These are phyloP conservation scores for Lepidurus apus DNA, from an alignment of 1,140 invertebrate species.

Conservation along the genomic window DNA sequence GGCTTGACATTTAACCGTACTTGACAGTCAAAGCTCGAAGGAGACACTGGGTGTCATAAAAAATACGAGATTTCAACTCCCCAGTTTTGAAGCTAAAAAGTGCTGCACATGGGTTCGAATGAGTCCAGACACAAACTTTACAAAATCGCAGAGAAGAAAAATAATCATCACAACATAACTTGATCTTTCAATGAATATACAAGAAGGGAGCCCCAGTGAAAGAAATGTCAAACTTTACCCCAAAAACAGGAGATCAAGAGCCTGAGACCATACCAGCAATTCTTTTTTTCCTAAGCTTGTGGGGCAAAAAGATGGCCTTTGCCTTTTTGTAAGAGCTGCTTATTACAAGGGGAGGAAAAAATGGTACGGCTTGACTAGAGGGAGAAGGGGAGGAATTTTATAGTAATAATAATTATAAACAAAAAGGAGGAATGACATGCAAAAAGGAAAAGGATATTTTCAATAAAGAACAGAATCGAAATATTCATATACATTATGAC, in stretches of 20 bases:
- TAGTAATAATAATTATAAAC: not conserved
- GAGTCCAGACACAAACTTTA: not conserved
- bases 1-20: slow-evolving; percentile 14
- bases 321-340: no score
- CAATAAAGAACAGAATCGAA: not conserved
- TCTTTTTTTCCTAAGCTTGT: no score
- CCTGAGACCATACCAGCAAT: slow-evolving; percentile 5
- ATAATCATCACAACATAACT: not conserved
- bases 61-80: not conserved
- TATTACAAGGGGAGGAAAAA: not conserved
- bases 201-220: not conserved
- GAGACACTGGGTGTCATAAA: not conserved
- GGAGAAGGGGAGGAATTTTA: not conserved
- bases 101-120: not conserved
- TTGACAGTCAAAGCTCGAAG: slow-evolving; percentile 21
- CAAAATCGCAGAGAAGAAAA: not conserved
- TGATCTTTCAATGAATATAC: not conserved
- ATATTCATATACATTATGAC: not conserved
- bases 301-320: no score
- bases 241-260: slow-evolving; percentile 20
- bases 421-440: not conserved
- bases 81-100: slow-evolving; percentile 15
- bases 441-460: not conserved
- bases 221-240: not conserved
- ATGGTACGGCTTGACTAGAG: slow-evolving; percentile 9